A percentile compares a stretch with the other conserved stretches of the same genome.
Conservation (phyloP, 1,140 invertebrate species). For the Diorhabda sublineata region DNA sequence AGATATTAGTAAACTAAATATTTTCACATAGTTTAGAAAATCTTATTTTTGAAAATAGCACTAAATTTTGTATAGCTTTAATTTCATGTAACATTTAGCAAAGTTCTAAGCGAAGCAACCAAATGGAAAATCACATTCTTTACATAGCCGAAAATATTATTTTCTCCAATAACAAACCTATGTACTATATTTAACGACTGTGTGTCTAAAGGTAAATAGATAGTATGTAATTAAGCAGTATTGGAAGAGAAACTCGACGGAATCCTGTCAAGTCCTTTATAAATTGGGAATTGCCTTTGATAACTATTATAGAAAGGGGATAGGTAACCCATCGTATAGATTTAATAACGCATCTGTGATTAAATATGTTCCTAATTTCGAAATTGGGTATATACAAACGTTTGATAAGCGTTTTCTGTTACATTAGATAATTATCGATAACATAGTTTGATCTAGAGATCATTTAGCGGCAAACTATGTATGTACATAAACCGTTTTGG, state of each 20-base stretch:
- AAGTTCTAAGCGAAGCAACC: too few species aligned
- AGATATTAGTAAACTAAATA: too few species aligned
- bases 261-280: background rate
- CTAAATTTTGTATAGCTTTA: too few species aligned
- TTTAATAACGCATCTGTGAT: slow-evolving; percentile 2
- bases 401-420: background rate
- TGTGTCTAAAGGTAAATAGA: too few species aligned
- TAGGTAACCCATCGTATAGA: background rate
- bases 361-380: background rate
- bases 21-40: too few species aligned
- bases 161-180: too few species aligned
- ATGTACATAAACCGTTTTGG: slow-evolving; percentile 1
- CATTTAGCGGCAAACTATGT: background rate
- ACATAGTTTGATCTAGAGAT: background rate
- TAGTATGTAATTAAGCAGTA: background rate
- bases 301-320: background rate
- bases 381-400: background rate
- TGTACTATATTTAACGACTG: too few species aligned
- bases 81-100: too few species aligned
- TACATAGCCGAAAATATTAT: too few species aligned
- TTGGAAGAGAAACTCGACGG: slow-evolving; percentile 1
- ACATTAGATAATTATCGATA: slow-evolving; percentile 1
- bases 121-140: too few species aligned
- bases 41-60: too few species aligned
- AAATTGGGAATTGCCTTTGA: background rate